Conservation (phyloP, 2,113 vertebrate genomes). For the Cyprinodon brontotheroides region DNA sequence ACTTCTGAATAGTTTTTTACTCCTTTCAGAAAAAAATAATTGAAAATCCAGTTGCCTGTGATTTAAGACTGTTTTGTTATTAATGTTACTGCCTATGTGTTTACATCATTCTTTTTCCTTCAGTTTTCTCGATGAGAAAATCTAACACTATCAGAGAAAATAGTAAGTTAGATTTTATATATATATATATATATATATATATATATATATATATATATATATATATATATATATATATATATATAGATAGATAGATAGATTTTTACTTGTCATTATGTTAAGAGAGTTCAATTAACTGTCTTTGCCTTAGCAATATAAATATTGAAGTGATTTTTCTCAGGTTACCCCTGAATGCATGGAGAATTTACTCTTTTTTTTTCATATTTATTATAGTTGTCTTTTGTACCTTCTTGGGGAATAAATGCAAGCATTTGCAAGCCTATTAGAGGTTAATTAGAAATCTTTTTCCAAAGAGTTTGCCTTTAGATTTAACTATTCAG, state of each 20-base stretch:
- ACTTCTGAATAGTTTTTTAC: too few species aligned
- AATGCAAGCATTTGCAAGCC: not conserved
- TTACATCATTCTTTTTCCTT: not conserved
- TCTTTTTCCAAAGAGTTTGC: constrained; percentile 17
- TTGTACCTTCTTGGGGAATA: constrained; percentile 8
- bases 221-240: not conserved
- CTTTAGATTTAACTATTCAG: constrained; percentile 19
- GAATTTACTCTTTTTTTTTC: not conserved
- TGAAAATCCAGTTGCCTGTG: too few species aligned
- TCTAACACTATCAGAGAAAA: not conserved
- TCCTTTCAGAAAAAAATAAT: too few species aligned
- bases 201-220: not conserved
- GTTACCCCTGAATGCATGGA: not conserved
- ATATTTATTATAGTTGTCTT: not conserved
- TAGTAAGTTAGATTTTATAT: too few species aligned
- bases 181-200: not conserved
- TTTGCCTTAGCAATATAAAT: not conserved
- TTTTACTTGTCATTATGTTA: not conserved
- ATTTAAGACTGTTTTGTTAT: too few species aligned
- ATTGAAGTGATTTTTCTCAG: not conserved
- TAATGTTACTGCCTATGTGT: not conserved
- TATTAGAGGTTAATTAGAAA: constrained; percentile 36
- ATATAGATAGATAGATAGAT: not conserved
- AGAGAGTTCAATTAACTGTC: not conserved
- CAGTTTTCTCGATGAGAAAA: not conserved